Evolutionary conservation across 2,113 vertebrate species (phyloP).

Genomic region (Platysternon megacephalum): DNA sequence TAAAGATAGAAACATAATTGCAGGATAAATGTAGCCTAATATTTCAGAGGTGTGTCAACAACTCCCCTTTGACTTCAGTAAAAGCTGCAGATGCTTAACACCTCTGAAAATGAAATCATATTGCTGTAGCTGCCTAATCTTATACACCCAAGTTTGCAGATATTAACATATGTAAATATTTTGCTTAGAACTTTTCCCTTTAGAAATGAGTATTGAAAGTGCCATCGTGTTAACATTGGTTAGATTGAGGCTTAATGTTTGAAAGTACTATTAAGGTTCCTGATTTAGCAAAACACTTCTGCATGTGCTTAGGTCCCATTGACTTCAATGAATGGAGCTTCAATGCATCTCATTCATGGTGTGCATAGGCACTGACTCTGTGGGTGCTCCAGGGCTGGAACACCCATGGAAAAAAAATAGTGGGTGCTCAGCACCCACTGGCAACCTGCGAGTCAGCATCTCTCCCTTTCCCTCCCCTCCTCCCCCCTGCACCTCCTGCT

Average conservation of each 20-base stretch:
- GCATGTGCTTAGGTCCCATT: background rate
- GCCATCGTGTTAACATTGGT: background rate
- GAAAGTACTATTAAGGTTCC: background rate
- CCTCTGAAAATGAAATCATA: constrained; percentile 6
- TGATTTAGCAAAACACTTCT: background rate
- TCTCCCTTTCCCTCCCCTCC: too few species aligned
- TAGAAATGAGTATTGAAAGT: background rate
- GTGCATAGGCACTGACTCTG: background rate
- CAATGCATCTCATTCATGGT: background rate
- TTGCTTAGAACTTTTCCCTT: background rate
- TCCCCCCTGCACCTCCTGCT: too few species aligned
- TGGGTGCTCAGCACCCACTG: too few species aligned
- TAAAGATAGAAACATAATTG: background rate
- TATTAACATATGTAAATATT: background rate
- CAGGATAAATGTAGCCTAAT: background rate
- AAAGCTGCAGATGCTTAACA: background rate
- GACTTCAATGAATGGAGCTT: background rate
- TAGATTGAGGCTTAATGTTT: background rate
- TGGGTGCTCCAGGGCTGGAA: too few species aligned
- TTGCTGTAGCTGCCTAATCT: background rate
- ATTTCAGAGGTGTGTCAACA: background rate
- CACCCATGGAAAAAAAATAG: too few species aligned
- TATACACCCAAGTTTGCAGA: background rate
- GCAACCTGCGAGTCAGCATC: too few species aligned
- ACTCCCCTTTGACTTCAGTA: background rate